These are phyloP conservation scores for Entomyzon cyanotis DNA, from an alignment of 2,113 vertebrate species.

Conservation along the genomic window DNA sequence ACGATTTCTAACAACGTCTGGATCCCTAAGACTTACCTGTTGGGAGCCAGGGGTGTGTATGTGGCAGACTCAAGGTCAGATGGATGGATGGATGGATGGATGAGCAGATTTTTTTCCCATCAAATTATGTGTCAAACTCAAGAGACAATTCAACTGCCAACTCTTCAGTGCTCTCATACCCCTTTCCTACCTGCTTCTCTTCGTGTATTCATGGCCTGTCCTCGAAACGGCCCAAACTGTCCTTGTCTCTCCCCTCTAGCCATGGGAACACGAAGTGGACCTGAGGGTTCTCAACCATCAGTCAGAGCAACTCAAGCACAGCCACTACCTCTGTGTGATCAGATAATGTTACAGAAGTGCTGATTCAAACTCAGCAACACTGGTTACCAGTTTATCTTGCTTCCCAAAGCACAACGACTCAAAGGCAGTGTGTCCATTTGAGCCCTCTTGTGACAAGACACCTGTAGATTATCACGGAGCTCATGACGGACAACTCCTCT, in stretches of 20 bases:
- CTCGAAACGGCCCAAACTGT: not conserved
- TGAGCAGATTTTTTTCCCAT: not conserved
- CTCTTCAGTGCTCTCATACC: not conserved
- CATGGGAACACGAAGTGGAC: fast-evolving
- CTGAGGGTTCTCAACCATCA: not conserved
- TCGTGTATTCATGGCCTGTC: not conserved
- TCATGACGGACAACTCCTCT: not conserved
- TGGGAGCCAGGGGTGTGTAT: fast-evolving
- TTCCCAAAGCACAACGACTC: not conserved
- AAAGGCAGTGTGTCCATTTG: not conserved
- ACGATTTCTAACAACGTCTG: not conserved
- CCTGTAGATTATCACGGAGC: not conserved
- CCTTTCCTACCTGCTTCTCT: not conserved
- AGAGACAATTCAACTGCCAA: not conserved
- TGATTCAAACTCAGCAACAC: not conserved
- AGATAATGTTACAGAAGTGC: not conserved
- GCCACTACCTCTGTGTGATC: not conserved
- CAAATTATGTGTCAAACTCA: not conserved
- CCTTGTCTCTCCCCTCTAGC: not conserved
- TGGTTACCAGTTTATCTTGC: not conserved
- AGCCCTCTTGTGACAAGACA: not conserved
- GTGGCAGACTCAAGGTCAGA: not conserved
- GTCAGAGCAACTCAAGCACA: not conserved
- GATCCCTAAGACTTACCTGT: not conserved
- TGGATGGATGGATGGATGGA: fast-evolving